phyloP scores from a whole-genome alignment of 2,797 vertebrate species.

The Pipistrellus kuhlii region DNA sequence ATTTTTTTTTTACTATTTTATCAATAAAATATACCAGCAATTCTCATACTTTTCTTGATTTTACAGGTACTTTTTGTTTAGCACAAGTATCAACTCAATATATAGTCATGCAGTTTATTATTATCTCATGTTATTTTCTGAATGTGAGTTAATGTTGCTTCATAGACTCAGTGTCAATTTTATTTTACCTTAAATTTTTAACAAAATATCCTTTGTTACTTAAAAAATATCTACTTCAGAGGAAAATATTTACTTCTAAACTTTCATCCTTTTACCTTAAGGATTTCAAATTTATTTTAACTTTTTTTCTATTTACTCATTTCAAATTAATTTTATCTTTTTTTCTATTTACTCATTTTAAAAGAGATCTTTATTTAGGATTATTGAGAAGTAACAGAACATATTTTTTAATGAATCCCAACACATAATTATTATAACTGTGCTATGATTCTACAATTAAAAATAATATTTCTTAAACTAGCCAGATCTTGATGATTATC shows the following conservation, averaged over 20 bases:
- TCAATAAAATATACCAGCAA: background rate
- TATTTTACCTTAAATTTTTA: background rate
- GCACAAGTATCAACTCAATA: background rate
- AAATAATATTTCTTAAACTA: background rate
- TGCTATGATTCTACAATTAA: background rate
- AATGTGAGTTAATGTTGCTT: background rate
- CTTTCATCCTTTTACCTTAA: background rate
- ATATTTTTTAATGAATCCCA: background rate
- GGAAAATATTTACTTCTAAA: background rate
- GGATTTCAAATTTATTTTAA: background rate
- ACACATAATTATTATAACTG: background rate
- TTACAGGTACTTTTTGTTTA: background rate
- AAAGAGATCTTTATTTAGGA: background rate
- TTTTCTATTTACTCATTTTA: constrained; percentile 5
- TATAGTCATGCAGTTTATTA: background rate
- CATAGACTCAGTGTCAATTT: background rate
- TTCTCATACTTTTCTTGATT: background rate
- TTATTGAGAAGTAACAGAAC: background rate
- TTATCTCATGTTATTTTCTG: background rate
- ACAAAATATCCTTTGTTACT: background rate
- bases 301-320: background rate
- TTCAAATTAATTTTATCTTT: background rate
- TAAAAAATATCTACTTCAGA: background rate
- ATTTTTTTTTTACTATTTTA: background rate
- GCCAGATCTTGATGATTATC: background rate